Evolutionary conservation across 2,797 vertebrate species (phyloP).

Genomic region (Botia kubotai): DNA sequence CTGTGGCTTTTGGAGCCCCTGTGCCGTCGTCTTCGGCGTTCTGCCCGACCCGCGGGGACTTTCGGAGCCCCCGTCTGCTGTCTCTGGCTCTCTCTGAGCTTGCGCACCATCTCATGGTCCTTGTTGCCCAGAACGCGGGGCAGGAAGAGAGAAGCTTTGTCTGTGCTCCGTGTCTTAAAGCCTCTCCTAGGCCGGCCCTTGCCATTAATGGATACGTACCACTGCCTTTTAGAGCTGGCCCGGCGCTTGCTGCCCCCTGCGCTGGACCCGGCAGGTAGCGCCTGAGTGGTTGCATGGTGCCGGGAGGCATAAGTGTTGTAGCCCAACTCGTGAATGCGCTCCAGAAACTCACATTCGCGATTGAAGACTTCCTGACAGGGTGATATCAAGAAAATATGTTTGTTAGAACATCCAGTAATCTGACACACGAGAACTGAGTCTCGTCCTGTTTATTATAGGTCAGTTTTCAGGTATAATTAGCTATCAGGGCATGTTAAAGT

Average conservation of each 20-base stretch:
- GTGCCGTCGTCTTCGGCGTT: conserved; percentile 74
- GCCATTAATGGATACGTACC: conserved; percentile 95
- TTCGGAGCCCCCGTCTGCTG: conserved; percentile 65
- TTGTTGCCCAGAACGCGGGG: conserved; percentile 91
- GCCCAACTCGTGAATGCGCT: conserved; percentile 94
- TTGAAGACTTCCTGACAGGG: conserved; percentile 86
- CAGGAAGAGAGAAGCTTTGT: conserved; percentile 95
- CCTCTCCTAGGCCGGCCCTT: conserved; percentile 95
- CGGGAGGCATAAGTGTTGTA: conserved; percentile 96
- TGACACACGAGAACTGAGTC: not conserved
- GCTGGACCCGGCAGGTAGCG: conserved; percentile 60
- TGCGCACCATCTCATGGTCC: conserved; percentile 90
- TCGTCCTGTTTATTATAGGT: not conserved
- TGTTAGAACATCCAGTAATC: not conserved
- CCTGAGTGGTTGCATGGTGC: conserved; percentile 84
- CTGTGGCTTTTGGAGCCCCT: conserved; percentile 61
- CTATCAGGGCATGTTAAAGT: not conserved
- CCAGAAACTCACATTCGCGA: conserved; percentile 95
- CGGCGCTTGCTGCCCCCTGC: conserved; percentile 69
- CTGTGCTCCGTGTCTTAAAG: conserved; percentile 92
- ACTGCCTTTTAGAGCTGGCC: conserved; percentile 86
- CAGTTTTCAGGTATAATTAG: not conserved
- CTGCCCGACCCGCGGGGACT: conserved; percentile 50
- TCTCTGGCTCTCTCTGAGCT: conserved; percentile 76
- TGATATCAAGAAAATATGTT: conserved; percentile 13